Evolutionary conservation across 2,888 invertebrate genomes (phyloP).

Genomic region (Polydrusus tereticollis): DNA sequence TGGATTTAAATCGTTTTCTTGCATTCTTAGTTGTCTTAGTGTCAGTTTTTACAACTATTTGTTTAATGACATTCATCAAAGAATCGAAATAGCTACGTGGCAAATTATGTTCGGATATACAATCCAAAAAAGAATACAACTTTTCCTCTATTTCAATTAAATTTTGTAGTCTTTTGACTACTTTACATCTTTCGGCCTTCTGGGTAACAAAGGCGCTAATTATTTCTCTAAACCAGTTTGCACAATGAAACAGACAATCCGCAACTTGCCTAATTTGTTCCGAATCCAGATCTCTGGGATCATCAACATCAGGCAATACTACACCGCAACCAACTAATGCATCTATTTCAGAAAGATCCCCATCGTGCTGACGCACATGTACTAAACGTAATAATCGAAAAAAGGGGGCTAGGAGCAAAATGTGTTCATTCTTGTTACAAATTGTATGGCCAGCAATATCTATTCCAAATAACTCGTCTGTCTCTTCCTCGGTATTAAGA

Average conservation of each 20-base stretch:
- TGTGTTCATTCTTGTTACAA: constrained; percentile 53
- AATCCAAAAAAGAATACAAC: constrained; percentile 66
- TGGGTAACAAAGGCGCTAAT: constrained; percentile 81
- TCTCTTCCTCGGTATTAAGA: constrained; percentile 67
- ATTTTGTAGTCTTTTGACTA: constrained; percentile 62
- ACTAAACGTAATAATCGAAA: constrained; percentile 80
- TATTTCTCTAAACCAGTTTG: constrained; percentile 85
- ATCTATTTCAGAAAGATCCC: constrained; percentile 81
- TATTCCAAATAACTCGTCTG: constrained; percentile 27
- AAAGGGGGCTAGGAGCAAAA: constrained; percentile 74
- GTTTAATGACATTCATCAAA: constrained; percentile 48
- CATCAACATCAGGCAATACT: constrained; percentile 76
- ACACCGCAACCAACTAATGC: constrained; percentile 87
- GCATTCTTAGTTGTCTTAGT: constrained; percentile 51
- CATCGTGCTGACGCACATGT: constrained; percentile 74
- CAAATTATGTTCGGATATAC: constrained; percentile 66
- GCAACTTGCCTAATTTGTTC: constrained; percentile 70
- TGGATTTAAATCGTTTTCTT: constrained; percentile 58
- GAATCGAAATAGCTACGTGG: constrained; percentile 68
- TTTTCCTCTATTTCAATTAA: constrained; percentile 71
- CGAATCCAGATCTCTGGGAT: constrained; percentile 71
- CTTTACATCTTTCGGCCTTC: constrained; percentile 71
- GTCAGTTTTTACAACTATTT: constrained; percentile 44
- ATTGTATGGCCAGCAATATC: constrained; percentile 68
- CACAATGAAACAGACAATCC: constrained; percentile 79